Percentiles rank a stretch among this genome's conserved stretches.
Evolutionary conservation across 2,113 vertebrate species (phyloP).

Genomic region (Cyprinus carpio): DNA sequence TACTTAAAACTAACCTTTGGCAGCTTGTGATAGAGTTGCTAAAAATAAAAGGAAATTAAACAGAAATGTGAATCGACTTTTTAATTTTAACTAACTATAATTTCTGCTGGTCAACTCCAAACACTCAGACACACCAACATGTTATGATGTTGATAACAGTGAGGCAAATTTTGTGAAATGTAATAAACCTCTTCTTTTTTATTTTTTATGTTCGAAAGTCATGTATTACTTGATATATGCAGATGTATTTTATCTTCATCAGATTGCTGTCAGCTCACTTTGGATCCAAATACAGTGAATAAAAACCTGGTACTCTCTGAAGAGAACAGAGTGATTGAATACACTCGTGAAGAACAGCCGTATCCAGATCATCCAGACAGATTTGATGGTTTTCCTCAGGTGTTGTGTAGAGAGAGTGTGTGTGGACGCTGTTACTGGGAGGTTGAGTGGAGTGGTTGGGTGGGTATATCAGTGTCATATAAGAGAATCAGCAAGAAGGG

Average conservation of each 20-base stretch:
- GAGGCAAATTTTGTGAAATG: neutral
- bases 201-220: neutral
- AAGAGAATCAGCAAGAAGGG: slow-evolving; percentile 13
- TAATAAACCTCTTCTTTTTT: neutral
- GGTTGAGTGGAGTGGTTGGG: neutral
- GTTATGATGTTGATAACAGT: neutral
- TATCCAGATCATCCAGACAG: slow-evolving; percentile 16
- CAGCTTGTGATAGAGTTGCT: neutral
- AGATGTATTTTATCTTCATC: neutral
- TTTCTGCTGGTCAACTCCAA: neutral
- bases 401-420: slow-evolving; percentile 25
- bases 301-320: neutral
- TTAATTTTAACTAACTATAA: neutral
- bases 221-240: neutral
- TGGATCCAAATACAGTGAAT: slow-evolving; percentile 1
- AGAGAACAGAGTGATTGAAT: neutral
- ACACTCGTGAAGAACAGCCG: neutral
- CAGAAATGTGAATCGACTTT: neutral
- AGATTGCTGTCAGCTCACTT: neutral
- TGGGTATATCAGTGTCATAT: slow-evolving; percentile 9
- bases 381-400: neutral
- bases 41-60: neutral
- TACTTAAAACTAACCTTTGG: neutral
- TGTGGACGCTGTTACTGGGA: slow-evolving; percentile 29
- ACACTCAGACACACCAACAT: neutral